Conservation (phyloP, 2,888 invertebrate species). For the Odontothrips loti region DNA sequence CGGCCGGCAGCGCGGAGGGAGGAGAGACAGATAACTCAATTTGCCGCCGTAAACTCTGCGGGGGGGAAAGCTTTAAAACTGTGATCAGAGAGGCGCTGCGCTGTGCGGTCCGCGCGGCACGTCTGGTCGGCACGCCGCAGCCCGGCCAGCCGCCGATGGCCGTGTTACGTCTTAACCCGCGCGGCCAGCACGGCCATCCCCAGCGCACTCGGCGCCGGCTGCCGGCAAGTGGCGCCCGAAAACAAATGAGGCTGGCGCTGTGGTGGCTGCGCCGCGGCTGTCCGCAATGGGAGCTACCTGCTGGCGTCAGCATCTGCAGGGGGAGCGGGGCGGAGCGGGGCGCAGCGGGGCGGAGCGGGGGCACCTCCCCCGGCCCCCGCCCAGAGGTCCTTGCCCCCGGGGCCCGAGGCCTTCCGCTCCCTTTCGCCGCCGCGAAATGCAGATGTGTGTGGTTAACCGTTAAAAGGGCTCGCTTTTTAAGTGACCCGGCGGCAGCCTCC, state of each 20-base stretch:
- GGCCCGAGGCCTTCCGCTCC: not conserved
- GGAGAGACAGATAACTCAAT: not conserved
- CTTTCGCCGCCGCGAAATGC: not conserved
- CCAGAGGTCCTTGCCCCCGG: conserved; percentile 2
- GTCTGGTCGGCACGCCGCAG: too few species aligned
- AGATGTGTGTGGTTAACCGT: too few species aligned
- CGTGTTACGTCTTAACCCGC: not conserved
- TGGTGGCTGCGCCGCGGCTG: not conserved
- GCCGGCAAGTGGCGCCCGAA: not conserved
- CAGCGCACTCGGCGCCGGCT: not conserved
- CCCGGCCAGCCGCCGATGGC: too few species aligned
- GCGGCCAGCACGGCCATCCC: too few species aligned
- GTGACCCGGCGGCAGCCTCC: too few species aligned
- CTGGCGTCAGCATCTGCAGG: too few species aligned
- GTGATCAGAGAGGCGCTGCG: too few species aligned
- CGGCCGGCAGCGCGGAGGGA: not conserved
- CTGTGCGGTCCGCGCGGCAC: too few species aligned
- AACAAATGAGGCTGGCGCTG: not conserved
- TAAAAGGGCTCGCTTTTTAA: too few species aligned
- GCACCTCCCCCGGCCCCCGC: not conserved
- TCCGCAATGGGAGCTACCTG: not conserved
- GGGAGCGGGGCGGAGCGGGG: not conserved
- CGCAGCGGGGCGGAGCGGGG: not conserved
- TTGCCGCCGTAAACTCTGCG: too few species aligned
- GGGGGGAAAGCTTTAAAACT: too few species aligned